Conservation (phyloP, 2,113 vertebrate genomes). For the Xyliphius kryptos region DNA sequence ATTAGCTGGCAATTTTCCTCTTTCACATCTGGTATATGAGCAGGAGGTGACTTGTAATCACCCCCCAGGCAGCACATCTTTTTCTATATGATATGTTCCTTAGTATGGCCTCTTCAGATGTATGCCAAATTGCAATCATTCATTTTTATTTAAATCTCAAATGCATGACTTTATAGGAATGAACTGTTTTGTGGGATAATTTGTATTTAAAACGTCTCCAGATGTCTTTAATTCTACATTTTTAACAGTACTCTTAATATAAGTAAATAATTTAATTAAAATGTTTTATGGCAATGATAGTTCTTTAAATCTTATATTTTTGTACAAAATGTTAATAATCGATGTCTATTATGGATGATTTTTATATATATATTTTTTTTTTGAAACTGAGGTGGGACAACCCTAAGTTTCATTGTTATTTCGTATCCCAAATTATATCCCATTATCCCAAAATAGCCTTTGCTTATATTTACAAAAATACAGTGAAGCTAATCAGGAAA, state of each 20-base stretch:
- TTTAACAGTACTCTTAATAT: slow-evolving; percentile 3
- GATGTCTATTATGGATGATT: no score
- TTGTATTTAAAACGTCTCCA: slow-evolving; percentile 13
- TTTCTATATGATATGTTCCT: slow-evolving; percentile 46
- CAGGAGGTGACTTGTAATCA: slow-evolving; percentile 36
- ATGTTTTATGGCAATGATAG: no score
- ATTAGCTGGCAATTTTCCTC: slow-evolving; percentile 48
- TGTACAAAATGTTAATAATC: no score
- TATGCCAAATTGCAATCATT: slow-evolving; percentile 45
- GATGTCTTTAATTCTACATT: slow-evolving; percentile 18
- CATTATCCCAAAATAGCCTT: no score
- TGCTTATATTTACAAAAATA: no score
- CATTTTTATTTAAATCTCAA: slow-evolving; percentile 45
- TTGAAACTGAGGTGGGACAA: no score
- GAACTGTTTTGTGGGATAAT: not conserved
- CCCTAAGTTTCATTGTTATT: no score
- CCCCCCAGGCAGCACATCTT: slow-evolving; percentile 43
- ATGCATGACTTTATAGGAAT: slow-evolving; percentile 19
- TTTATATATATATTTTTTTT: no score
- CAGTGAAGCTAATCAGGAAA: no score
- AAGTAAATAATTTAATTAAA: no score
- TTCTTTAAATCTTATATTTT: no score
- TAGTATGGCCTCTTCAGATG: slow-evolving; percentile 43
- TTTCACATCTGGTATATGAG: slow-evolving; percentile 51
- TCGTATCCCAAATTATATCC: no score